These are phyloP conservation scores for Pycnonotus jocosus DNA, from an alignment of 2,113 vertebrate genomes.

Conservation along the genomic window DNA sequence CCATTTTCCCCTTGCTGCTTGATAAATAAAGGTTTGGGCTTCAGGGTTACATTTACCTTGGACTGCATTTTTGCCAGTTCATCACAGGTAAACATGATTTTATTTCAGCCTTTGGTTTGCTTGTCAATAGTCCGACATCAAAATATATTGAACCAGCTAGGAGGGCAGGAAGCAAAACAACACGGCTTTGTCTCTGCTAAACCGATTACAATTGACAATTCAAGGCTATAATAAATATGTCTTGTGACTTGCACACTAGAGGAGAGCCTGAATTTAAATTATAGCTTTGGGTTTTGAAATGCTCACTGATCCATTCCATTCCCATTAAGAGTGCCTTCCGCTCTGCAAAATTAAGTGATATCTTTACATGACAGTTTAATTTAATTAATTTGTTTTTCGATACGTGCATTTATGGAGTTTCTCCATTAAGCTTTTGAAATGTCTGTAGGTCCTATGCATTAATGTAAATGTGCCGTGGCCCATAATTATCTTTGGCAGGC, in stretches of 20 bases:
- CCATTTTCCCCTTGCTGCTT: not conserved
- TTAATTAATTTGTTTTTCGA: conserved; percentile 50
- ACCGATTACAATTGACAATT: conserved; percentile 47
- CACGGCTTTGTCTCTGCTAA: conserved; percentile 45
- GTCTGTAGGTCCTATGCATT: conserved; percentile 30
- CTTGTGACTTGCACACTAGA: conserved; percentile 47
- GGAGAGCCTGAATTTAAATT: conserved; percentile 59
- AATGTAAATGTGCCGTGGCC: conserved; percentile 1
- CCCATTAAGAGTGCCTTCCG: conserved; percentile 53
- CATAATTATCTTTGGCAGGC: conserved; percentile 57
- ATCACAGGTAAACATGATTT: conserved; percentile 7
- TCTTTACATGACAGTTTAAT: conserved; percentile 60
- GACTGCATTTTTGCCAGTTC: conserved; percentile 14
- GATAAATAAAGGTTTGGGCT: not conserved
- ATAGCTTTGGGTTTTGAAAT: conserved; percentile 59
- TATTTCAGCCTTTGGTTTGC: conserved; percentile 8
- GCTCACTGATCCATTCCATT: conserved; percentile 60
- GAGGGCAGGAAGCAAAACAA: conserved; percentile 40
- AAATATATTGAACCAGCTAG: conserved; percentile 16
- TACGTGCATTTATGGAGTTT: conserved; percentile 1
- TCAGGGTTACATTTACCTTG: not conserved
- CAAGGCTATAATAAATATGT: conserved; percentile 55
- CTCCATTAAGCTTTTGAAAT: conserved; percentile 36
- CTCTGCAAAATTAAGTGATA: conserved; percentile 52
- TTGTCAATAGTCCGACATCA: conserved; percentile 44